Percentiles rank a stretch among this genome's conserved stretches.
phyloP scores from a whole-genome alignment of 37 sponge, comb jelly and placozoan genomes.

The Tethya wilhelma region DNA sequence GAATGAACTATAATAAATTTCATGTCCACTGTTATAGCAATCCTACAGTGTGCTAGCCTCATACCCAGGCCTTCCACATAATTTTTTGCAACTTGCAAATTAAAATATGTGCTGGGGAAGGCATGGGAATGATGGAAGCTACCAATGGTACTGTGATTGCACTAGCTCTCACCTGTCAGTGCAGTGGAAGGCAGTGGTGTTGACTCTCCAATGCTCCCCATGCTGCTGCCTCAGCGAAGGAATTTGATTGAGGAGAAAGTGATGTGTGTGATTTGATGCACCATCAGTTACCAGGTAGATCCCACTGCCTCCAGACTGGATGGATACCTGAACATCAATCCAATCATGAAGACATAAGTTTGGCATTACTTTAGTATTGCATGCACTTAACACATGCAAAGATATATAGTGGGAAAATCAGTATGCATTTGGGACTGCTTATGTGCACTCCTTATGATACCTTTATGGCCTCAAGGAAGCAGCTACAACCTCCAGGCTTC shows the following conservation, averaged over 20 bases:
- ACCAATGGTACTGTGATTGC: neutral
- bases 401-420: too few species aligned
- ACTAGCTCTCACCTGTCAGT: slow-evolving; percentile 8
- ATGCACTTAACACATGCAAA: too few species aligned
- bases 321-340: neutral
- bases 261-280: slow-evolving; percentile 33
- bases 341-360: neutral
- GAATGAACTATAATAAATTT: neutral
- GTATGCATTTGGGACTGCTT: neutral
- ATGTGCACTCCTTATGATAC: neutral
- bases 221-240: slow-evolving; percentile 1
- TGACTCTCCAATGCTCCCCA: slow-evolving; percentile 36
- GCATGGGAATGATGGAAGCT: neutral
- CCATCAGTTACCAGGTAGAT: slow-evolving; percentile 58
- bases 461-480: slow-evolving; percentile 42
- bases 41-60: neutral
- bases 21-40: neutral
- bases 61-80: neutral
- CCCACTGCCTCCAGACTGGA: slow-evolving; percentile 22
- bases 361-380: neutral
- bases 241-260: slow-evolving; percentile 43
- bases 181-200: slow-evolving; percentile 35
- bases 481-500: slow-evolving; percentile 26
- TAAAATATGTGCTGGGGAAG: neutral
- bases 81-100: neutral